These are phyloP conservation scores for Corydoras sp. DNA, from an alignment of 2,113 vertebrate genomes.

Conservation along the genomic window DNA sequence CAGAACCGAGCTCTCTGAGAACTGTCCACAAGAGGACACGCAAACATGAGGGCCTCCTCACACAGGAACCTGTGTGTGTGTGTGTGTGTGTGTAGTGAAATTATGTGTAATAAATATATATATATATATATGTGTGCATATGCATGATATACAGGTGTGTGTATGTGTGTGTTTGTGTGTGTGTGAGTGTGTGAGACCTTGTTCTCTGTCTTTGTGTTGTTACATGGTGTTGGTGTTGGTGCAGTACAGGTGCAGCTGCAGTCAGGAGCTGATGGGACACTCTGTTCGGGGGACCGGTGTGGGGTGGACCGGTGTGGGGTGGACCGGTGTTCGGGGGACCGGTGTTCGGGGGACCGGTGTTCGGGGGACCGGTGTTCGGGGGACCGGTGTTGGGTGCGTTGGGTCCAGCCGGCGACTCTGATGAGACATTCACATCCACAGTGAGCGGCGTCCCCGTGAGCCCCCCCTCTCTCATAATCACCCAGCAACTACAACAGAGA, in stretches of 20 bases:
- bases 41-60: neutral
- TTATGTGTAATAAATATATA: too few relatives aligned
- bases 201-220: too few relatives aligned
- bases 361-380: too few relatives aligned
- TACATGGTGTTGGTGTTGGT: slow-evolving; percentile 58
- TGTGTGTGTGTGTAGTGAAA: too few relatives aligned
- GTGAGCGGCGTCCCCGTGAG: slow-evolving; percentile 87
- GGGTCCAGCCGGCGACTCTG: slow-evolving; percentile 80
- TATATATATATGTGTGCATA: too few relatives aligned
- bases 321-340: slow-evolving; percentile 64
- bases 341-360: too few relatives aligned
- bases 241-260: slow-evolving; percentile 93
- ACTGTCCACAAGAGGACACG: slow-evolving; percentile 62
- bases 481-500: slow-evolving; percentile 79
- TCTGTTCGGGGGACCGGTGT: slow-evolving; percentile 49
- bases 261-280: slow-evolving; percentile 72
- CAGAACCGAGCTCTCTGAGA: slow-evolving; percentile 84
- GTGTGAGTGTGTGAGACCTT: slow-evolving; percentile 51
- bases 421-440: slow-evolving; percentile 95
- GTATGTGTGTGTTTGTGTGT: slow-evolving; percentile 46
- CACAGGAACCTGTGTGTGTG: neutral
- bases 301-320: too few relatives aligned
- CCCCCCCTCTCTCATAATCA: slow-evolving; percentile 96
- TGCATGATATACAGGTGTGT: slow-evolving; percentile 72
- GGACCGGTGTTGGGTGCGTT: slow-evolving; percentile 75